phyloP scores from a whole-genome alignment of 2,888 invertebrate genomes.

The Ennomos quercinarius region DNA sequence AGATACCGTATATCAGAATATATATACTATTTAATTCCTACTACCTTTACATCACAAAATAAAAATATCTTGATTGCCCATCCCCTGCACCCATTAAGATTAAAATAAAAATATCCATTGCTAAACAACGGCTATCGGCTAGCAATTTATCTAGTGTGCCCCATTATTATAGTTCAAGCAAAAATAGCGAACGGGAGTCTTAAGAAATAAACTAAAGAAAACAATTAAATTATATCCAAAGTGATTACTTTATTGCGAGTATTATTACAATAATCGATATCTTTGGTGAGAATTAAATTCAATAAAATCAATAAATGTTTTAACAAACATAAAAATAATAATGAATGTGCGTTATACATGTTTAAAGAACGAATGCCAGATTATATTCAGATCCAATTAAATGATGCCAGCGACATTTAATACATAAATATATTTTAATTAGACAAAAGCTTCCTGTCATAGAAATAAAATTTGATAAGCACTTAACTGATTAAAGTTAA shows the following conservation, averaged over 20 bases:
- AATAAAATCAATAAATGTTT: conserved; percentile 50
- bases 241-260: conserved; percentile 71
- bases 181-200: no score
- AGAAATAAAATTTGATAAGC: neutral
- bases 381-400: conserved; percentile 56
- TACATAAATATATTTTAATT: neutral
- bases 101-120: no score
- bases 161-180: no score
- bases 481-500: neutral
- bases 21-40: no score
- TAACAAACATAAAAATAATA: no score
- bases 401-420: conserved; percentile 24
- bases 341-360: no score
- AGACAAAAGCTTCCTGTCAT: neutral
- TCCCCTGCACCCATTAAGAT: no score
- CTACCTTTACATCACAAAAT: no score
- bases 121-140: no score
- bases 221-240: conserved; percentile 61
- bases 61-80: no score
- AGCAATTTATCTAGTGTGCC: no score
- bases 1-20: no score
- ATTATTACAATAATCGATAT: conserved; percentile 75
- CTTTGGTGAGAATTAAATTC: conserved; percentile 78
- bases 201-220: conserved; percentile 35
- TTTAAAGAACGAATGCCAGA: conserved; percentile 1